These are phyloP conservation scores for Amphipoea lucens DNA, from an alignment of 2,888 invertebrate species.

Conservation along the genomic window DNA sequence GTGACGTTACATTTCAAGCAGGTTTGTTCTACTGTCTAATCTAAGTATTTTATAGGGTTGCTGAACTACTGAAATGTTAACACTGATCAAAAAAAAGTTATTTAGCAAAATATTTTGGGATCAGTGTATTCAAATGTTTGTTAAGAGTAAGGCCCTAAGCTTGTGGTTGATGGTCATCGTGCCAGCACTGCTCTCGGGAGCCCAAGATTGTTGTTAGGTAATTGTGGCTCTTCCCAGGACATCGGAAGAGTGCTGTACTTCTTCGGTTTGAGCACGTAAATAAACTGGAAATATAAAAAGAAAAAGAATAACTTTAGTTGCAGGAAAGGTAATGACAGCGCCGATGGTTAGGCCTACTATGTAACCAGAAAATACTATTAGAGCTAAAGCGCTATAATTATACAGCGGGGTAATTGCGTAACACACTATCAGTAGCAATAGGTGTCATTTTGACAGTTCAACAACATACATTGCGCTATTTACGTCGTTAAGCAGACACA, in stretches of 20 bases:
- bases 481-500: too few relatives aligned
- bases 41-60: neutral
- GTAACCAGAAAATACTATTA: neutral
- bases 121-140: neutral
- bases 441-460: too few relatives aligned
- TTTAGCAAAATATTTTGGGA: constrained; percentile 6
- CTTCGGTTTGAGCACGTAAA: constrained; percentile 84
- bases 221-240: constrained; percentile 75
- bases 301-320: neutral
- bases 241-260: constrained; percentile 72
- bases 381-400: neutral
- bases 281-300: constrained; percentile 77
- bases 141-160: constrained; percentile 14
- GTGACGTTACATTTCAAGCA: neutral
- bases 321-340: neutral
- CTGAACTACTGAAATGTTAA: neutral
- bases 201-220: constrained; percentile 61
- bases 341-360: too few relatives aligned
- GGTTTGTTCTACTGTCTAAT: neutral
- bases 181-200: constrained; percentile 79
- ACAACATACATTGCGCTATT: too few relatives aligned
- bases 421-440: too few relatives aligned
- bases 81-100: constrained; percentile 12
- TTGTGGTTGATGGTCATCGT: constrained; percentile 70
- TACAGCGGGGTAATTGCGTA: too few relatives aligned